Evolutionary conservation across 2,888 invertebrate species (phyloP).

Genomic region (Cataglyphis livida): DNA sequence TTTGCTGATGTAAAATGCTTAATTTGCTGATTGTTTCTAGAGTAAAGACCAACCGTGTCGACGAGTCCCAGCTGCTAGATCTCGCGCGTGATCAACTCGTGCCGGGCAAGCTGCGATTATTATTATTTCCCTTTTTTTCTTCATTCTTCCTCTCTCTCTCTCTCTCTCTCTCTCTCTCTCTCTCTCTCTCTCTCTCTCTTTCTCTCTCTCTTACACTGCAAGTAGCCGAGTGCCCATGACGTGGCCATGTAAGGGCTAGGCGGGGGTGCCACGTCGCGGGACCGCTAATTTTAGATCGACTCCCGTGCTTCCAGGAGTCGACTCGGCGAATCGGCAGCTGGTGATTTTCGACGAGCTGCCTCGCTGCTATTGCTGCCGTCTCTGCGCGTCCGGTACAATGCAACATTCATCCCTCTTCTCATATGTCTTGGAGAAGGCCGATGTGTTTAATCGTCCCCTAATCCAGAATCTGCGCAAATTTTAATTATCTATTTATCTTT

Average conservation of each 20-base stretch:
- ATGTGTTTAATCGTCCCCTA: slow-evolving; percentile 60
- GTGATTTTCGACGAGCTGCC: slow-evolving; percentile 78
- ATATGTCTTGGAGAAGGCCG: slow-evolving; percentile 62
- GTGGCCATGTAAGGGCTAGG: slow-evolving; percentile 75
- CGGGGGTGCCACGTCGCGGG: slow-evolving; percentile 66
- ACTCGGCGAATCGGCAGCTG: slow-evolving; percentile 80
- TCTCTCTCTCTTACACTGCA: slow-evolving; percentile 22
- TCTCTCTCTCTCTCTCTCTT: slow-evolving; percentile 3
- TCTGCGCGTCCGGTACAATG: slow-evolving; percentile 59
- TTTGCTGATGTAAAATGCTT: slow-evolving; percentile 1
- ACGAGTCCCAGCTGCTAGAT: slow-evolving; percentile 68
- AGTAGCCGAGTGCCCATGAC: slow-evolving; percentile 65
- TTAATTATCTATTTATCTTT: not conserved
- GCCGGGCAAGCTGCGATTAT: slow-evolving; percentile 66
- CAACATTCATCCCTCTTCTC: slow-evolving; percentile 72
- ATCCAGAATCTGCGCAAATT: slow-evolving; percentile 59
- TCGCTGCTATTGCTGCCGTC: slow-evolving; percentile 28
- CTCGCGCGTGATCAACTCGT: slow-evolving; percentile 68
- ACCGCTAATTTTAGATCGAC: slow-evolving; percentile 81
- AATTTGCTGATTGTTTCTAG: slow-evolving; percentile 17
- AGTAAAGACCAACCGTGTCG: slow-evolving; percentile 40
- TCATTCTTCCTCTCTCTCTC: slow-evolving; percentile 17
- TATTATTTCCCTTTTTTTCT: slow-evolving; percentile 69
- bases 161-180: slow-evolving; percentile 17
- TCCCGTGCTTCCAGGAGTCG: slow-evolving; percentile 77